Evolutionary conservation across 2,797 vertebrate genomes (phyloP).

Genomic region (Ammospiza maritima): DNA sequence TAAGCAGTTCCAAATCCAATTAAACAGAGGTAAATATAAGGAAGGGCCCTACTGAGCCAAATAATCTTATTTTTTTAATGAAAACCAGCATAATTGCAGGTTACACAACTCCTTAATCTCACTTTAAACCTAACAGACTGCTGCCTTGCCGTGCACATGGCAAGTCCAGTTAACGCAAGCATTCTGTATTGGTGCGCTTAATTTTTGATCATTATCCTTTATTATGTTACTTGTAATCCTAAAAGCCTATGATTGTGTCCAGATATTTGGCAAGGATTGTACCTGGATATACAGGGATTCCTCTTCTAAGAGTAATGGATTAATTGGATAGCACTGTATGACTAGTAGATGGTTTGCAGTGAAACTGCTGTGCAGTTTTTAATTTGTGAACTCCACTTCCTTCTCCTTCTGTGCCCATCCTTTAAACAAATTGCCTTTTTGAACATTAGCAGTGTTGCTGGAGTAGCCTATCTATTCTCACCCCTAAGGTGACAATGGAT

Average conservation of each 20-base stretch:
- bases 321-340: conserved; percentile 61
- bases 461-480: not conserved
- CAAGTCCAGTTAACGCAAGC: conserved; percentile 28
- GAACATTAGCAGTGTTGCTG: not conserved
- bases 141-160: conserved; percentile 65
- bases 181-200: conserved; percentile 59
- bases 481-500: not conserved
- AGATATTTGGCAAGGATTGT: conserved; percentile 75
- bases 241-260: conserved; percentile 72
- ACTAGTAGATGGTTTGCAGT: conserved; percentile 20
- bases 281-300: conserved; percentile 71
- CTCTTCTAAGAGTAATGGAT: conserved; percentile 67
- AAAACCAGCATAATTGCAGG: conserved; percentile 75
- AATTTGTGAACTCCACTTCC: conserved; percentile 21
- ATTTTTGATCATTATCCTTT: conserved; percentile 75
- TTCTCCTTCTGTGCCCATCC: not conserved
- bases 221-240: conserved; percentile 77
- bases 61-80: conserved; percentile 75
- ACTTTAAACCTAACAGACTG: conserved; percentile 75
- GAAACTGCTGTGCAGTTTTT: conserved; percentile 45
- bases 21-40: conserved; percentile 77
- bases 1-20: conserved; percentile 79
- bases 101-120: conserved; percentile 77
- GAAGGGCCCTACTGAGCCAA: conserved; percentile 65
- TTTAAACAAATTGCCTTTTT: not conserved